phyloP scores from a whole-genome alignment of 2,113 vertebrate species.

The Ramphastos sulfuratus region DNA sequence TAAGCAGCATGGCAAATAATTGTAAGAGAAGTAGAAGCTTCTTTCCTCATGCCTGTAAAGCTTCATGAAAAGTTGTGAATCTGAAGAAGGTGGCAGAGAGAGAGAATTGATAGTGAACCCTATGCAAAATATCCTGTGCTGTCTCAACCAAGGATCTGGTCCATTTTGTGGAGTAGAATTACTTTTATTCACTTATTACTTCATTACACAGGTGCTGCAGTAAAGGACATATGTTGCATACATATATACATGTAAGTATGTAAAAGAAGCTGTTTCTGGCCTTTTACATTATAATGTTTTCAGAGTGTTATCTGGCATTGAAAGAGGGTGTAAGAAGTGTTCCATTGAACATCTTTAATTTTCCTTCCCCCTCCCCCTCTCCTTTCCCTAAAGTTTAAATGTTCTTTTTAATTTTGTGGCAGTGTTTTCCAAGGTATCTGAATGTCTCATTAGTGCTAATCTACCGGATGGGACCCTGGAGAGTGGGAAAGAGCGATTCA shows the following conservation, averaged over 20 bases:
- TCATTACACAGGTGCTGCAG: not conserved
- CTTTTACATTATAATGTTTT: not conserved
- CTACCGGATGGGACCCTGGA: not conserved
- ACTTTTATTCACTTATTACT: not conserved
- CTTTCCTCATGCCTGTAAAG: not conserved
- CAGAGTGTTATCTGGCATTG: not conserved
- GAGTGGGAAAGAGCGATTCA: not conserved
- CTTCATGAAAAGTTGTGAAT: not conserved
- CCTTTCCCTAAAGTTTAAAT: not conserved
- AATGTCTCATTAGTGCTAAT: not conserved
- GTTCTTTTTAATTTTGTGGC: not conserved
- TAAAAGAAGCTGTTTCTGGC: not conserved
- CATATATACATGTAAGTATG: not conserved
- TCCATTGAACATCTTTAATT: not conserved
- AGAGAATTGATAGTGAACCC: not conserved
- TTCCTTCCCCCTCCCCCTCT: not conserved
- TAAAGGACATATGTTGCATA: not conserved
- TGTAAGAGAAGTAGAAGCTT: slow-evolving; percentile 31
- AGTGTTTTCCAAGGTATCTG: not conserved
- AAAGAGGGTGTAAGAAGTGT: not conserved
- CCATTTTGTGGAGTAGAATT: not conserved
- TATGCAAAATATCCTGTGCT: not conserved
- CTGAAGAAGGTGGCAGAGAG: not conserved
- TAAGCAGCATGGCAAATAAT: not conserved
- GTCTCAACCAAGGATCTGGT: not conserved